Evolutionary conservation across 2,888 invertebrate genomes (phyloP), one percentile per base, ranked within the genome.

Genomic region (Troilus luridus): DNA sequence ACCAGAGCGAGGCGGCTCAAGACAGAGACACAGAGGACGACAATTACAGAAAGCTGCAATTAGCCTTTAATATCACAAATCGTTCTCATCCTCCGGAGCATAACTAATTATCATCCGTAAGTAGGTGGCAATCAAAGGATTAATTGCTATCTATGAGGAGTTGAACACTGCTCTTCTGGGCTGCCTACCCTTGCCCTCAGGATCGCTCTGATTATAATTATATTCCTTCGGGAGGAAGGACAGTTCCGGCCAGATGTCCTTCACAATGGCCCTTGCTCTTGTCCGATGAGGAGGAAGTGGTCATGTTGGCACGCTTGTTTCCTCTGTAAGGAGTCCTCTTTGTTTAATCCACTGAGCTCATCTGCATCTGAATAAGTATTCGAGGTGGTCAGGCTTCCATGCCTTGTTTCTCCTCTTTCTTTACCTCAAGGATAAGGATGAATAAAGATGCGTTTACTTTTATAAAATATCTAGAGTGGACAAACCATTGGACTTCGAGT

Each of bases 11-110:
- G 12, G 56, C 21, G 1, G 21, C 19, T 21, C n/a, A n/a, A 67
- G 14, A 19, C 54, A 54, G 24, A 14, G 7, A 19, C 54, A 41
- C 85, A 85, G 54, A 41, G 85, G 85, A 85, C 21, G 56, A 56
- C 72, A 89, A 89, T 89, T 89, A 60, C 17, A n/a, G 14, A 77
- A 2, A 0, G 1, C 89, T 67, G n/a, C 89, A 89, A 89, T 89
- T 89, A 89, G 62, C 77, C 59, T 58, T 89, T 77, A 89, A 89
- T 89, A 72, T 89, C 59, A 90, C 81, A 90, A 90, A 90, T 90
- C 90, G 90, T 90, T 90, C 90, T 90, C 90, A 90, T 90, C 88
- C 90, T 90, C 88, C 62, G 11, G 90, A 90, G 77, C 90, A 90
- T 81, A 90, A 60, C 90, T 90, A 67, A 90, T 90, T 90, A 85